phyloP scores from a whole-genome alignment of 2,113 vertebrate genomes.

The Rhadina sibilatrix region DNA sequence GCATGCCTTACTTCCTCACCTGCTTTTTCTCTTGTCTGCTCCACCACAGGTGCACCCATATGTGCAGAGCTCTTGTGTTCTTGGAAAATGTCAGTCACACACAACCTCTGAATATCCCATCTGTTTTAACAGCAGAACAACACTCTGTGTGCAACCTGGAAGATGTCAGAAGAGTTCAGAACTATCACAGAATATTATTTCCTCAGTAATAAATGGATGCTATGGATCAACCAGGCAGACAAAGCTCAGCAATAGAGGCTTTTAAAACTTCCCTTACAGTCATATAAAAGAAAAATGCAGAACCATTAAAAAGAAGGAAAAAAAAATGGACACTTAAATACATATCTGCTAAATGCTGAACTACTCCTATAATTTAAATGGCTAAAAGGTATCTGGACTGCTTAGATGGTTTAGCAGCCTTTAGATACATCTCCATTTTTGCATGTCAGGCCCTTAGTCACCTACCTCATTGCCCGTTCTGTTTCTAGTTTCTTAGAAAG shows the following conservation, averaged over 20 bases:
- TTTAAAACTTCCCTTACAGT: background rate
- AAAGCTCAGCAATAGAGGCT: background rate
- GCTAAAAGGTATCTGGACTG: background rate
- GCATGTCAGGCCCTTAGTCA: background rate
- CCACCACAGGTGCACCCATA: fast-evolving
- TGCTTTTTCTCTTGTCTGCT: background rate
- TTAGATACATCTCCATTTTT: background rate
- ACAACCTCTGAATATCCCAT: background rate
- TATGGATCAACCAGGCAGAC: background rate
- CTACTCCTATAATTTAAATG: background rate
- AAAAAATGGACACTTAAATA: background rate
- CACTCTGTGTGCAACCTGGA: background rate
- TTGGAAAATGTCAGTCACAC: background rate
- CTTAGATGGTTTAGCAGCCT: background rate
- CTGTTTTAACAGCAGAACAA: background rate
- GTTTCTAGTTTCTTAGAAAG: background rate
- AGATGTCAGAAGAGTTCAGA: background rate
- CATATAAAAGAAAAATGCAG: background rate
- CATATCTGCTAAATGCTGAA: background rate
- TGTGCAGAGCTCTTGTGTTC: background rate
- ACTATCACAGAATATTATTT: background rate
- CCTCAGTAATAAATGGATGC: background rate
- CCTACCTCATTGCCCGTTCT: background rate
- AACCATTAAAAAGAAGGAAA: background rate
- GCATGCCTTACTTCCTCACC: background rate